phyloP scores from a whole-genome alignment of 2,888 invertebrate genomes.

The Corbicula japonica region DNA sequence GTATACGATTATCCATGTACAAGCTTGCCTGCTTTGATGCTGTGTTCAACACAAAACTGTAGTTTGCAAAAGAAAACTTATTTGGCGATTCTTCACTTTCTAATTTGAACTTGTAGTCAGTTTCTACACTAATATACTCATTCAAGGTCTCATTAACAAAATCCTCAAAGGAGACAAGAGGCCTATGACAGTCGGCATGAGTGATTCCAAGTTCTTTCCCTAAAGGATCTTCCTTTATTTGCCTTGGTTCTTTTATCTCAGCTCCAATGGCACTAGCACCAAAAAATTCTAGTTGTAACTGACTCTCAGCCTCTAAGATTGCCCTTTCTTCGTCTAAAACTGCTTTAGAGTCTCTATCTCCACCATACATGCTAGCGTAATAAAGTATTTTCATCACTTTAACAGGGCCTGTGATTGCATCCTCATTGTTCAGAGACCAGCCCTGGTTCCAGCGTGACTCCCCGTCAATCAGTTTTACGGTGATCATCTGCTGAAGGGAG shows the following conservation, averaged over 20 bases:
- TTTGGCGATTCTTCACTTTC: constrained; percentile 87
- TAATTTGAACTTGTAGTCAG: constrained; percentile 96
- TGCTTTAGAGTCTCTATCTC: constrained; percentile 86
- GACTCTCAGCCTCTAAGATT: constrained; percentile 71
- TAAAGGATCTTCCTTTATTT: constrained; percentile 86
- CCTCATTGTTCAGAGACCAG: constrained; percentile 94
- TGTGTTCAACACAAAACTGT: constrained; percentile 96
- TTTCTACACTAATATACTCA: constrained; percentile 97
- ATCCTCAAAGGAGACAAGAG: constrained; percentile 94
- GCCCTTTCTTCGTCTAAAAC: constrained; percentile 81
- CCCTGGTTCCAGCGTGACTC: constrained; percentile 89
- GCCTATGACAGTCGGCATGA: constrained; percentile 93
- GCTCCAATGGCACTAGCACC: constrained; percentile 82
- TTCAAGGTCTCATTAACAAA: constrained; percentile 98
- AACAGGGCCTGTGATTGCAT: constrained; percentile 93
- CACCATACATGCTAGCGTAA: constrained; percentile 95
- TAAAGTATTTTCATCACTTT: constrained; percentile 92
- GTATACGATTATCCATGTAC: constrained; percentile 97
- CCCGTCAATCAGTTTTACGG: constrained; percentile 91
- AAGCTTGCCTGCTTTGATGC: constrained; percentile 96
- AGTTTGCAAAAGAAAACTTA: constrained; percentile 93
- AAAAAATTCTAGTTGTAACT: constrained; percentile 67
- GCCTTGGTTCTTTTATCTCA: constrained; percentile 84
- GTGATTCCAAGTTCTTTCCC: constrained; percentile 92
- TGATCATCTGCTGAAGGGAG: constrained; percentile 94